Evolutionary conservation across 2,888 invertebrate genomes (phyloP).

Genomic region (Zele albiditarsus): DNA sequence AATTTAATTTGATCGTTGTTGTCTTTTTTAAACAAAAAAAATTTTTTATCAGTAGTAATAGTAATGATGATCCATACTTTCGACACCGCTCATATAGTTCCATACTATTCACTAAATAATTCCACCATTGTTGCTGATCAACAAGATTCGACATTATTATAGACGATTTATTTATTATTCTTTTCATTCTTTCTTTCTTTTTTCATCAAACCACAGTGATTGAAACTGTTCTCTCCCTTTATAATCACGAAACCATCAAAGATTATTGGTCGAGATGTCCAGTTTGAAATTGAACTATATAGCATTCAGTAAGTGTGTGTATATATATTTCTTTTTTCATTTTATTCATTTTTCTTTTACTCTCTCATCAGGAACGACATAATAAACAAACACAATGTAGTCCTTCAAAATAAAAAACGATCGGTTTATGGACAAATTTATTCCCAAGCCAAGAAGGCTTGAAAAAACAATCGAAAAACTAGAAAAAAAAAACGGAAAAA

Average conservation of each 20-base stretch:
- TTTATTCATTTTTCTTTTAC: background rate
- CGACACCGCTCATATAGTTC: constrained; percentile 50
- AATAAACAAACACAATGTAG: constrained; percentile 16
- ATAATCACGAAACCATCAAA: background rate
- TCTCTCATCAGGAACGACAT: background rate
- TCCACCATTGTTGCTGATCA: constrained; percentile 47
- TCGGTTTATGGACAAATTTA: background rate
- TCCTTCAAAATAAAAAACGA: background rate
- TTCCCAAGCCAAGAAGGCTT: background rate
- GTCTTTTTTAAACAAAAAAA: constrained; percentile 44
- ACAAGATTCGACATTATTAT: constrained; percentile 43
- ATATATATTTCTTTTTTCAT: background rate
- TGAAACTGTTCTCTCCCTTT: constrained; percentile 8
- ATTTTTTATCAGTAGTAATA: constrained; percentile 44
- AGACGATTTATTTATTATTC: constrained; percentile 28
- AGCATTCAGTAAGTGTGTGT: background rate
- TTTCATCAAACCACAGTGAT: background rate
- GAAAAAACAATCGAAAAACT: background rate
- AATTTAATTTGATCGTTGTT: constrained; percentile 50
- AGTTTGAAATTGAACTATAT: constrained; percentile 25
- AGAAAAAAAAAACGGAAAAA: background rate
- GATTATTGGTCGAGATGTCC: background rate
- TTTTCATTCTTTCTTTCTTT: constrained; percentile 19
- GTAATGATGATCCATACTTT: constrained; percentile 53
- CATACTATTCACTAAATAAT: constrained; percentile 53